Evolutionary conservation across 2,888 invertebrate species (phyloP), one percentile per base, ranked within the genome.

Genomic region (Pasiphila rectangulata): DNA sequence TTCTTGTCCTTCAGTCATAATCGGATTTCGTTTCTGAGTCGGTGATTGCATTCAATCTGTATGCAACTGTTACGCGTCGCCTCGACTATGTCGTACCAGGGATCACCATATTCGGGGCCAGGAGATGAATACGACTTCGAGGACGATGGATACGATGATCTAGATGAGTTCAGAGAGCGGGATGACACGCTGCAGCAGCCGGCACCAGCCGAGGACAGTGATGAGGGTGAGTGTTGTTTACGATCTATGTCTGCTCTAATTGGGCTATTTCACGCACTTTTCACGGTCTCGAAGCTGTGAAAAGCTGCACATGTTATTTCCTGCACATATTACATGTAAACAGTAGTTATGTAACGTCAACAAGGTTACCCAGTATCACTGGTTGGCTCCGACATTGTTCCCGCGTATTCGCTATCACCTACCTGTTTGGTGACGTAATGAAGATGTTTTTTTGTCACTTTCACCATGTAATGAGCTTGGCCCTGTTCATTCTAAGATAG

Each of bases 61-160:
- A 88, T 88, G 87, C 87, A 86, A 87, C 86, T 88, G 75, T 74
- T 88, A 88, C 86, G 87, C 85, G 85, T 86, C 76, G 79, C 78
- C 74, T 87, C 87, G 71, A 82, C 84, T 74, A 92, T 92, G 92
- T 92, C 92, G 69, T 92, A 90, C 82, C 90, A 92, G 80, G 92
- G 92, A 72, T 93, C 93, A 59, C 91, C 92, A 53, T 92, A 91
- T 83, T 92, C 92, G 59, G 91, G 91, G 61, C 92, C 91, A 67
- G 90, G 91, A 54, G 93, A 93, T 69, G 94, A 94, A 67, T 93
- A 92, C 70, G 94, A 94, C 67, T 92, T 92, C 71, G 93, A 94
- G 48, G 94, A 94, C 59, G 93, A 93, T 46, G 92, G 92, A 65
- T 93, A 92, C 65, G 93, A 93, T 60, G 93, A 93, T 64, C 65